Conservation (phyloP, 2,888 invertebrate species). For the Stenurella melanura region DNA sequence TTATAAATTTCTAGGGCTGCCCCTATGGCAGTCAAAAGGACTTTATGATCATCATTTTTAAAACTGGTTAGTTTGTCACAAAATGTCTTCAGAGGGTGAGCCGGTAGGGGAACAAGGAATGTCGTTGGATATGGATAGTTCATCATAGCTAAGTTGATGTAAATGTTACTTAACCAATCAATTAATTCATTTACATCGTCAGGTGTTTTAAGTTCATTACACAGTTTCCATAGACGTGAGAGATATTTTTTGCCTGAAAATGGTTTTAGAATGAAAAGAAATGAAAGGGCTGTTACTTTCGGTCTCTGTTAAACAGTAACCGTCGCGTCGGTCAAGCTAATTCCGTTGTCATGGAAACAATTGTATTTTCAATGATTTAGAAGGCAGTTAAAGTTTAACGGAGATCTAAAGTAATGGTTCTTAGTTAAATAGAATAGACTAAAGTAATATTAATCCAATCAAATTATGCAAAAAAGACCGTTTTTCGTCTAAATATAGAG, state of each 20-base stretch:
- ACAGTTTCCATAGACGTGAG: constrained; percentile 84
- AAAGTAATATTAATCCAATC: no score
- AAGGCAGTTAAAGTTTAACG: no score
- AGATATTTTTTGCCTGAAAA: constrained; percentile 77
- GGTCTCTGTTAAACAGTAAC: no score
- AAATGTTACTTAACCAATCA: constrained; percentile 83
- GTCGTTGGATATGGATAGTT: constrained; percentile 94
- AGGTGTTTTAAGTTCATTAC: constrained; percentile 80
- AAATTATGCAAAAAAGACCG: no score
- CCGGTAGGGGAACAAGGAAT: constrained; percentile 90
- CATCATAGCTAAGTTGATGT: constrained; percentile 91
- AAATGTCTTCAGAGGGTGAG: constrained; percentile 84
- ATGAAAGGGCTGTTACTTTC: no score
- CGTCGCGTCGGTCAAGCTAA: no score
- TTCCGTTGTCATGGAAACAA: no score
- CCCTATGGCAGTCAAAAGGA: constrained; percentile 79
- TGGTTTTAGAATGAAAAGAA: neutral
- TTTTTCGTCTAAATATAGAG: no score
- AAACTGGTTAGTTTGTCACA: constrained; percentile 74
- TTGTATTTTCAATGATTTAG: no score
- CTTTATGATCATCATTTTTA: constrained; percentile 65
- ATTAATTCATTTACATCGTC: constrained; percentile 77
- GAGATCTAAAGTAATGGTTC: no score
- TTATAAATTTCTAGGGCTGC: constrained; percentile 85
- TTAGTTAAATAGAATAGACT: no score